phyloP scores from a whole-genome alignment of 1,140 invertebrate species.

The Saccostrea echinata region DNA sequence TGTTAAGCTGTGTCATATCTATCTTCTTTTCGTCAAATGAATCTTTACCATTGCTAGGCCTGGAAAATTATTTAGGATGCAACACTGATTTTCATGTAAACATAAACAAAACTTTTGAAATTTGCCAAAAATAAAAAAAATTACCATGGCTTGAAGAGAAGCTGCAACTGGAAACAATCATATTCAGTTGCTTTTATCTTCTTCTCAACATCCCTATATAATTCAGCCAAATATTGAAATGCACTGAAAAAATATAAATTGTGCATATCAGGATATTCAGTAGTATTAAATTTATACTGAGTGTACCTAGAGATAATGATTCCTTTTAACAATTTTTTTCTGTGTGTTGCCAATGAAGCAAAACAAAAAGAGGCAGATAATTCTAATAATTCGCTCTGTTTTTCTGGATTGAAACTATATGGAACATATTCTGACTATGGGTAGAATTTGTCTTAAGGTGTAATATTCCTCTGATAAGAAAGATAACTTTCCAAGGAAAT shows the following conservation, averaged over 20 bases:
- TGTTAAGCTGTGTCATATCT: background rate
- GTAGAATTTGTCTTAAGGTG: too few species aligned
- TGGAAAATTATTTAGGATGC: background rate
- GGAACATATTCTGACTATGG: too few species aligned
- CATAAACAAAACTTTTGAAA: background rate
- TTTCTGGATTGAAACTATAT: too few species aligned
- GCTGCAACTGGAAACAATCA: constrained; percentile 9
- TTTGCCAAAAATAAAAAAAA: background rate
- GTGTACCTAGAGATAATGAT: too few species aligned
- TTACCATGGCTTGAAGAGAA: constrained; percentile 9
- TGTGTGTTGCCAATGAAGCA: too few species aligned
- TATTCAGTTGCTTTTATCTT: background rate
- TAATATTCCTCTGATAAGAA: too few species aligned
- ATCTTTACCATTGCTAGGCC: background rate
- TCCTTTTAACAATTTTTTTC: too few species aligned
- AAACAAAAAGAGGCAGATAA: too few species aligned
- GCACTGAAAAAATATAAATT: constrained; percentile 16
- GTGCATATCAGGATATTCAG: background rate
- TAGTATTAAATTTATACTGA: too few species aligned
- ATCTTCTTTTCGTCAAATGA: constrained; percentile 20
- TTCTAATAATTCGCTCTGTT: too few species aligned
- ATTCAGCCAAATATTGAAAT: background rate
- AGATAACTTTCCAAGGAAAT: too few species aligned
- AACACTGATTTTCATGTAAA: background rate
- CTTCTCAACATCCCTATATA: background rate